phyloP scores from a whole-genome alignment of 2,888 invertebrate species.

The Yponomeuta malinellus region DNA sequence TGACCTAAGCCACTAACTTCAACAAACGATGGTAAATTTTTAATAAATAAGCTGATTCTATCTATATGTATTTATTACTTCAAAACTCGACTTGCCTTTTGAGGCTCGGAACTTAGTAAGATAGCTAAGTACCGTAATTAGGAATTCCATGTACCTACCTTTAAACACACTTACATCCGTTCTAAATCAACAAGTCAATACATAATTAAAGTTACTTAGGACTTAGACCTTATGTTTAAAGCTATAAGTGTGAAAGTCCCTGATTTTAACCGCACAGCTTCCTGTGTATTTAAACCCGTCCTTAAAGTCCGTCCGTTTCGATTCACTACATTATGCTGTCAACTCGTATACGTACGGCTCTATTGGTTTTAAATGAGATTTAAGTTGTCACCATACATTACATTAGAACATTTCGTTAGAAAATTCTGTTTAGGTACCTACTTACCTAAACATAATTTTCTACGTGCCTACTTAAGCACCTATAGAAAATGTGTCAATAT shows the following conservation, averaged over 20 bases:
- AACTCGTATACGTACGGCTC: too few relatives aligned
- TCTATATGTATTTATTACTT: not conserved
- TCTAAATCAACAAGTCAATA: not conserved
- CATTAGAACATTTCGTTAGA: too few relatives aligned
- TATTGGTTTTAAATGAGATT: too few relatives aligned
- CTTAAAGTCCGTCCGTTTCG: not conserved
- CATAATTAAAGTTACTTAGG: not conserved
- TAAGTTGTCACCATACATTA: too few relatives aligned
- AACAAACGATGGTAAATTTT: too few relatives aligned
- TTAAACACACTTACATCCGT: constrained; percentile 5
- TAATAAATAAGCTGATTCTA: too few relatives aligned
- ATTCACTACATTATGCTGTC: too few relatives aligned
- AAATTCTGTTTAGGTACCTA: too few relatives aligned
- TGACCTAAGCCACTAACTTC: too few relatives aligned
- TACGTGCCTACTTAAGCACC: too few relatives aligned
- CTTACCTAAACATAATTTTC: too few relatives aligned
- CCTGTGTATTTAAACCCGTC: not conserved
- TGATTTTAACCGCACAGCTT: not conserved
- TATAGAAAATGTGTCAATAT: too few relatives aligned
- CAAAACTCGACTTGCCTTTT: not conserved
- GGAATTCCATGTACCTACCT: not conserved
- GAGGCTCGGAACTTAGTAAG: not conserved
- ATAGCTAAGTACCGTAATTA: not conserved
- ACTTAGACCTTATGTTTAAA: not conserved
- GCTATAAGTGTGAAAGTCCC: not conserved